Evolutionary conservation across 2,888 invertebrate genomes (phyloP).

Genomic region (Neoscelio sp.): DNA sequence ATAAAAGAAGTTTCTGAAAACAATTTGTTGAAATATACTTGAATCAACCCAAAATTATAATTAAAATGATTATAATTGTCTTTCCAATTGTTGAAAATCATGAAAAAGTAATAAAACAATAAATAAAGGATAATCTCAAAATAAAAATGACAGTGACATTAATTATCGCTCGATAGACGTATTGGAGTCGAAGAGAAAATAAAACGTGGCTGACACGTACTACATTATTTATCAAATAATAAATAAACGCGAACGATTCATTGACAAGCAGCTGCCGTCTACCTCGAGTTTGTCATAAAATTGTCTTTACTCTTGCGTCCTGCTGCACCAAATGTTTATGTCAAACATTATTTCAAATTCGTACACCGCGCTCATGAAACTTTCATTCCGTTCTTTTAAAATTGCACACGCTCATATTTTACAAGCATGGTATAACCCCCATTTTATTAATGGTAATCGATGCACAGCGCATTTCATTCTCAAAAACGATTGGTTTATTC

Average conservation of each 20-base stretch:
- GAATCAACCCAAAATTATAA: too few species aligned
- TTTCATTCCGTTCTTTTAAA: conserved; percentile 23
- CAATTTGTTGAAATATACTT: too few species aligned
- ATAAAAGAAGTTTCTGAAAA: too few species aligned
- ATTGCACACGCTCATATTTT: conserved; percentile 14
- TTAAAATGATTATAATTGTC: too few species aligned
- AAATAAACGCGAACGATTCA: conserved; percentile 14
- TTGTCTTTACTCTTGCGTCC: too few species aligned
- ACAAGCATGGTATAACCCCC: conserved; percentile 8
- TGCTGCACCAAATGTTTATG: conserved; percentile 10
- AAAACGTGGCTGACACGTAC: conserved; percentile 8
- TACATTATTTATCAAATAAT: conserved; percentile 32
- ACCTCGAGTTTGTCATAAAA: conserved; percentile 21
- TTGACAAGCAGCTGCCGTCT: conserved; percentile 28
- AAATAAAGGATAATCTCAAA: too few species aligned
- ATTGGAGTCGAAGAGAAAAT: too few species aligned
- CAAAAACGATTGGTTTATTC: conserved; percentile 20
- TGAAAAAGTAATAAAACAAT: too few species aligned
- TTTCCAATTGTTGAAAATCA: too few species aligned
- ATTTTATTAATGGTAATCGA: conserved; percentile 24
- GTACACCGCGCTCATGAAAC: conserved; percentile 23
- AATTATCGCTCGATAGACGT: too few species aligned
- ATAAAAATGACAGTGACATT: too few species aligned
- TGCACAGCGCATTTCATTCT: conserved; percentile 8
- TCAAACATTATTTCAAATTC: conserved; percentile 19